These are phyloP conservation scores for Heliconius hermathena DNA, from an alignment of 1,140 invertebrate species.

Conservation along the genomic window DNA sequence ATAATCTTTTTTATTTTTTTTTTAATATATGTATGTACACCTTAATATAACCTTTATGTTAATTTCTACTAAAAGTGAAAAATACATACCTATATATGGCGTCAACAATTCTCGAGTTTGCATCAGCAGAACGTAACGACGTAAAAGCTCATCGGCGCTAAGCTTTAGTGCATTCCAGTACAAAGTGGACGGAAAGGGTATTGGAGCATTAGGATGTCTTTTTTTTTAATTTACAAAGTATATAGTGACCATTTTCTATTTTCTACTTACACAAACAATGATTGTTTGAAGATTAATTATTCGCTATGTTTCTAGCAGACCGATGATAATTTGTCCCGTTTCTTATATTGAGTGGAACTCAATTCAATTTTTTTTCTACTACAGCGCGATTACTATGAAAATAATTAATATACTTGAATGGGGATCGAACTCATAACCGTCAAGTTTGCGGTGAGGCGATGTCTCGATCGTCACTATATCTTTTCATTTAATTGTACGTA, in stretches of 20 bases:
- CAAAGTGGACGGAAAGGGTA: background rate
- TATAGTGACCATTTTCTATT: background rate
- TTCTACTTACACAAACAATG: background rate
- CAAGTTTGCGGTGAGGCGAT: no score
- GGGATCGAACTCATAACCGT: no score
- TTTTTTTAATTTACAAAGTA: background rate
- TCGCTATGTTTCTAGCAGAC: no score
- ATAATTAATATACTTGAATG: no score
- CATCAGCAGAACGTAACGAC: slow-evolving; percentile 32
- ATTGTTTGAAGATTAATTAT: no score
- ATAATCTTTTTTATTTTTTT: no score
- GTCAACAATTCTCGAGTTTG: slow-evolving; percentile 36
- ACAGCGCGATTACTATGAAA: no score
- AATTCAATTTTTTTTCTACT: no score
- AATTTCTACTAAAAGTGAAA: background rate
- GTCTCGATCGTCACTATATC: no score
- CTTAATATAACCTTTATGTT: background rate
- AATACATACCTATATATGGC: slow-evolving; percentile 9
- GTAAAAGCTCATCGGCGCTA: slow-evolving; percentile 16
- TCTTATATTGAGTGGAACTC: no score
- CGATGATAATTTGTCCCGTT: no score
- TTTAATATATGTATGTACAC: background rate
- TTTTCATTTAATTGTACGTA: no score
- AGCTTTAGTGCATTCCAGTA: slow-evolving; percentile 3
- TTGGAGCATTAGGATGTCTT: background rate